Evolutionary conservation across 2,113 vertebrate genomes (phyloP).

Genomic region (Bucco capensis): DNA sequence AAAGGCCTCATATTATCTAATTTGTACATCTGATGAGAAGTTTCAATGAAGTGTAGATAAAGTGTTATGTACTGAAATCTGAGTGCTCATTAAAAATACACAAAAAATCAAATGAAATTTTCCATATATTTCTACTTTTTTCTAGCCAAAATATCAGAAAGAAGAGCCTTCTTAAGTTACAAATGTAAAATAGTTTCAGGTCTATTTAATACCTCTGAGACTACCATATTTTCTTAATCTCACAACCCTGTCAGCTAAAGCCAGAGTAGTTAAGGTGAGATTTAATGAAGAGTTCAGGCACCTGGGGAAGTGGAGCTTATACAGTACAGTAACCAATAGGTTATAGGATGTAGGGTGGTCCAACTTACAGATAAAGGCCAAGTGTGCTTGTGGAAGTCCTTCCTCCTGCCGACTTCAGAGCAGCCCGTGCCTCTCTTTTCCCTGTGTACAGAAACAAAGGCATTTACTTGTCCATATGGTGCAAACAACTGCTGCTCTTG

Average conservation of each 20-base stretch:
- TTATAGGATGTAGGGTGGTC: not conserved
- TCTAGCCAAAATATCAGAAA: not conserved
- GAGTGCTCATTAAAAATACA: not conserved
- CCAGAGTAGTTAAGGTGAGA: not conserved
- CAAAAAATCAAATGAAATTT: not conserved
- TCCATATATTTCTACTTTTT: not conserved
- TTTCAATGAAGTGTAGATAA: not conserved
- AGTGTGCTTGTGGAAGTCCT: not conserved
- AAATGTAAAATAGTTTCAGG: not conserved
- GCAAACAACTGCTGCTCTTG: not conserved
- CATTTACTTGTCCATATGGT: accelerated
- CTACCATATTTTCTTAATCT: not conserved
- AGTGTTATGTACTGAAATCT: not conserved
- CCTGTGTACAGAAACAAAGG: not conserved
- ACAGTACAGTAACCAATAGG: not conserved
- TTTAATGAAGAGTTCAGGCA: not conserved
- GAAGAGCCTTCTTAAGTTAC: not conserved
- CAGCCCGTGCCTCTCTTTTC: not conserved
- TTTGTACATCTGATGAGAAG: constrained; percentile 9
- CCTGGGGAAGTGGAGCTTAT: not conserved
- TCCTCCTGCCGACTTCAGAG: not conserved
- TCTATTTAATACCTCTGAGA: not conserved
- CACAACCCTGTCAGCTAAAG: not conserved
- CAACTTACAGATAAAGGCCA: not conserved
- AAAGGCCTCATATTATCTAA: not conserved